A percentile compares a stretch with the other conserved stretches of the same genome.
These are phyloP conservation scores for Microtus ochrogaster DNA, from an alignment of 2,113 vertebrate species.

Conservation along the genomic window DNA sequence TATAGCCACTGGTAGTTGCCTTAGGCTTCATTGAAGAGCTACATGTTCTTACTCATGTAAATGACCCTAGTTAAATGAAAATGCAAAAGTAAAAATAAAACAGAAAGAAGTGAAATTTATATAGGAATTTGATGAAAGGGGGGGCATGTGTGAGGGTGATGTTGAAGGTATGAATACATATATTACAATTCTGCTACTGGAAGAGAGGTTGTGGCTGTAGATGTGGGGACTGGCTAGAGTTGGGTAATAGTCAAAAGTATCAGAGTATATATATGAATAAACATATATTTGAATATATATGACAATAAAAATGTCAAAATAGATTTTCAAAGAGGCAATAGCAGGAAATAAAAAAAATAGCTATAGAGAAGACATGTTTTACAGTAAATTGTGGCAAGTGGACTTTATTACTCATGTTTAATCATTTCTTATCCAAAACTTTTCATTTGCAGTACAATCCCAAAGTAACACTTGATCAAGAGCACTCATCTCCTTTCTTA, in stretches of 20 bases:
- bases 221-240: background rate
- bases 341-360: background rate
- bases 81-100: background rate
- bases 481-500: background rate
- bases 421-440: background rate
- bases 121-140: background rate
- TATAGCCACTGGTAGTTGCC: background rate
- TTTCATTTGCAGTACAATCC: background rate
- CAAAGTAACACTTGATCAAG: background rate
- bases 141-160: background rate
- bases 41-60: no score
- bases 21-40: background rate
- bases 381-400: background rate
- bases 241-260: background rate
- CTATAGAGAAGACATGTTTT: background rate
- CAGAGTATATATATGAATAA: background rate
- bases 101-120: background rate
- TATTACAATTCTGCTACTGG: background rate
- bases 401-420: background rate
- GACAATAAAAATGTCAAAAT: background rate
- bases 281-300: background rate
- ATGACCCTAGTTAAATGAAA: background rate
- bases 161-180: background rate
- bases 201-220: background rate
- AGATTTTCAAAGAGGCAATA: background rate